phyloP scores from a whole-genome alignment of 2,888 invertebrate species.

The Fragum fragum region DNA sequence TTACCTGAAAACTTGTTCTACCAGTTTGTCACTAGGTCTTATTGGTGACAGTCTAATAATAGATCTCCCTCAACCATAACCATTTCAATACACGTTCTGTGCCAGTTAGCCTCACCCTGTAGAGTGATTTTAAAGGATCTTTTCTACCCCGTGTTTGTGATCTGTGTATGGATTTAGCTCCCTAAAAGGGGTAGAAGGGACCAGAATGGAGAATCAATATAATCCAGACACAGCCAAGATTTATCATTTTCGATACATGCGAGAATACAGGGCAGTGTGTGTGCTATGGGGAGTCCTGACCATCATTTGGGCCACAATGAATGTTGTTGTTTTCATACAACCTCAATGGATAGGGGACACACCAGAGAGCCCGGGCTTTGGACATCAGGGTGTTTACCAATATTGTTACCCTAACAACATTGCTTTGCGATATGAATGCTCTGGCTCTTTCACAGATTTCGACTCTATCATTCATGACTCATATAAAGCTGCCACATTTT shows the following conservation, averaged over 20 bases:
- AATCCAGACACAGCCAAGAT: slow-evolving; percentile 80
- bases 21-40: slow-evolving; percentile 58
- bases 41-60: slow-evolving; percentile 42
- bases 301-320: slow-evolving; percentile 98
- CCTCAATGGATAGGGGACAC: slow-evolving; percentile 89
- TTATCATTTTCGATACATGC: slow-evolving; percentile 85
- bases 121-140: slow-evolving; percentile 30
- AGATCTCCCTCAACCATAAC: slow-evolving; percentile 58
- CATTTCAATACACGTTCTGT: slow-evolving; percentile 64
- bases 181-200: slow-evolving; percentile 53
- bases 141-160: slow-evolving; percentile 46
- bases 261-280: slow-evolving; percentile 92
- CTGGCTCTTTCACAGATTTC: slow-evolving; percentile 91
- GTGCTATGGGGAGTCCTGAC: slow-evolving; percentile 99
- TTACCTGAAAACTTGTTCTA: slow-evolving; percentile 68
- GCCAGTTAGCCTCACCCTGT: slow-evolving; percentile 63
- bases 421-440: slow-evolving; percentile 88
- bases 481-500: slow-evolving; percentile 95
- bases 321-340: slow-evolving; percentile 97
- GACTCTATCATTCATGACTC: slow-evolving; percentile 93
- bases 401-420: slow-evolving; percentile 89
- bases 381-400: slow-evolving; percentile 97
- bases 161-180: slow-evolving; percentile 40
- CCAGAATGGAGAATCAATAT: slow-evolving; percentile 72
- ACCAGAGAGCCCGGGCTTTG: slow-evolving; percentile 90